phyloP scores from a whole-genome alignment of 2,113 vertebrate species.

The Psammodynastes pulverulentus region DNA sequence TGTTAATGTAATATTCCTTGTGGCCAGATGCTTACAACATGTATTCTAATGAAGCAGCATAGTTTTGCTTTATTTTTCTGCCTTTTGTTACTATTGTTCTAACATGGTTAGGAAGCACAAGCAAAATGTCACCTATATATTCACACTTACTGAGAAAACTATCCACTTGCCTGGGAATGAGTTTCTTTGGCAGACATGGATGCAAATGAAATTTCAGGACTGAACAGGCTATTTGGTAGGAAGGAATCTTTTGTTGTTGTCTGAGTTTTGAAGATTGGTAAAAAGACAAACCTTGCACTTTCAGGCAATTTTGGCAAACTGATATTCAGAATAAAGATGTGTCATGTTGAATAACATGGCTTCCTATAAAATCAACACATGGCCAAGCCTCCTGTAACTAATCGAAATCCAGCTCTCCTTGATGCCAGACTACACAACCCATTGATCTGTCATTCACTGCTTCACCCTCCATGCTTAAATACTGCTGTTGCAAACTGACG shows the following conservation, averaged over 20 bases:
- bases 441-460: background rate
- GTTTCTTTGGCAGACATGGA: constrained; percentile 13
- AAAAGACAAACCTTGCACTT: constrained; percentile 25
- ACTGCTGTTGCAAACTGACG: background rate
- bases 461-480: background rate
- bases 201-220: constrained; percentile 43
- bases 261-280: constrained; percentile 39
- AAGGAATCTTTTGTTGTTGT: background rate
- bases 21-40: background rate
- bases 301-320: constrained; percentile 43
- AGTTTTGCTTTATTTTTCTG: background rate
- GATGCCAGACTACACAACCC: background rate
- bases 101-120: background rate
- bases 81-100: constrained; percentile 1
- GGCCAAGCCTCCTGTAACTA: background rate
- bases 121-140: background rate
- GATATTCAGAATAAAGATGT: constrained; percentile 56
- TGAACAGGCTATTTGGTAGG: constrained; percentile 7
- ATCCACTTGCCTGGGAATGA: background rate
- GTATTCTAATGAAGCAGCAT: background rate
- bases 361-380: constrained; percentile 20
- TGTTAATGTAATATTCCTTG: background rate
- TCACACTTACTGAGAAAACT: background rate
- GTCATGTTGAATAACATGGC: constrained; percentile 65
- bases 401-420: background rate